Conservation (phyloP, 2,113 vertebrate species). For the Pristiophorus japonicus region DNA sequence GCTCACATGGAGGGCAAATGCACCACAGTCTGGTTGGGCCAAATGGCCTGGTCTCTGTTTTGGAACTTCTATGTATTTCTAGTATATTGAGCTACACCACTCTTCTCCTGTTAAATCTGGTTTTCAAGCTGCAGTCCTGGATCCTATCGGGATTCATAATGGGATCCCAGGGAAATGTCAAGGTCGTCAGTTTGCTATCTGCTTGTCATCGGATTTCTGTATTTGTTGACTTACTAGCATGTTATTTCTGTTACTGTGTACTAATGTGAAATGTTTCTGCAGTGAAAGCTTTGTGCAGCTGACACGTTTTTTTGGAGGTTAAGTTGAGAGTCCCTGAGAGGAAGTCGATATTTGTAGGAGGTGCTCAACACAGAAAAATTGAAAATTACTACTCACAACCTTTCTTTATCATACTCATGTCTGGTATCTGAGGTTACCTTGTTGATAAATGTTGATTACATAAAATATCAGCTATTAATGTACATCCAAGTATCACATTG, state of each 20-base stretch:
- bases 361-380: neutral
- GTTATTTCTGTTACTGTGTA: neutral
- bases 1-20: neutral
- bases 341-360: neutral
- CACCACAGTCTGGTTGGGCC: neutral
- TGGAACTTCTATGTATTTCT: neutral
- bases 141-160: neutral
- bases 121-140: neutral
- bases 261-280: neutral
- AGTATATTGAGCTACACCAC: neutral
- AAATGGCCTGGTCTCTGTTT: neutral
- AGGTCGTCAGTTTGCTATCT: neutral
- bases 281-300: neutral
- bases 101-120: neutral
- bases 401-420: neutral
- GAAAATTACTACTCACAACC: neutral
- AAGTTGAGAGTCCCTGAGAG: neutral
- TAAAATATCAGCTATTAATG: neutral
- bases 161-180: neutral
- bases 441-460: neutral
- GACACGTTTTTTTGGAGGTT: neutral
- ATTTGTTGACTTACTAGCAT: constrained; percentile 3
- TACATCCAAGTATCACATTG: neutral
- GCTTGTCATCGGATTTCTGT: neutral
- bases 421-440: neutral